Percentiles rank a stretch among this genome's conserved stretches.
Evolutionary conservation across 2,113 vertebrate genomes (phyloP).

Genomic region (Hiodon alosoides): DNA sequence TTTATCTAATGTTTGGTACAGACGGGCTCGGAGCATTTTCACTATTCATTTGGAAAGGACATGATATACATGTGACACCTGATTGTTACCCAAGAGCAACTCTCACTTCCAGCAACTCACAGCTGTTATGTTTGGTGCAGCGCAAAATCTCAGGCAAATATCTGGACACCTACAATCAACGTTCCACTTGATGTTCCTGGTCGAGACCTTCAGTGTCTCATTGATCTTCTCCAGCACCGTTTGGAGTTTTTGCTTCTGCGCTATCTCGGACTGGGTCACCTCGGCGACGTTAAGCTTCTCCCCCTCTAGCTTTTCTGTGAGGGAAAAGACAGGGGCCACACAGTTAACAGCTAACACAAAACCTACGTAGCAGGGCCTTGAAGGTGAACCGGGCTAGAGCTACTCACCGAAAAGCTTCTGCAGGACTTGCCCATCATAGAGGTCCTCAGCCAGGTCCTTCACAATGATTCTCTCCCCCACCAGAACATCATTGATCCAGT

Average conservation of each 20-base stretch:
- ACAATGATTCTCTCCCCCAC: constrained; percentile 86
- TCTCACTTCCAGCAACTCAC: too few species aligned
- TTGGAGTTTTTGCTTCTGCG: constrained; percentile 84
- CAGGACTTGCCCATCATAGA: constrained; percentile 83
- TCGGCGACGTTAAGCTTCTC: constrained; percentile 83
- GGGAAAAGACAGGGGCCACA: background rate
- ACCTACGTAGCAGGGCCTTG: background rate
- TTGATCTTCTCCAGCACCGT: constrained; percentile 86
- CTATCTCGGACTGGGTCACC: constrained; percentile 84
- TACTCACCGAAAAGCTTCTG: constrained; percentile 84
- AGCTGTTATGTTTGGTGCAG: background rate
- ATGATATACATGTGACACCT: too few species aligned
- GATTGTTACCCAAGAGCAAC: too few species aligned
- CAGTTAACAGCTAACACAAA: background rate
- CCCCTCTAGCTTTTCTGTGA: constrained; percentile 73
- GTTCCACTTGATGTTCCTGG: constrained; percentile 79
- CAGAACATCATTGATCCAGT: constrained; percentile 87
- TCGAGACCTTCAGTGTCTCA: constrained; percentile 76
- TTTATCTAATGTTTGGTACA: too few species aligned
- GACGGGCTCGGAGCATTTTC: too few species aligned
- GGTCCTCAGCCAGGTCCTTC: constrained; percentile 80
- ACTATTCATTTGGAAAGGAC: too few species aligned
- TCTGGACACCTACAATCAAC: constrained; percentile 73
- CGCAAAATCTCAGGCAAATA: background rate
- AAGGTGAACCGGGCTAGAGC: background rate